Base-by-base conservation (phyloP, 2,797 vertebrate genomes). In the Avahi laniger region DNA sequence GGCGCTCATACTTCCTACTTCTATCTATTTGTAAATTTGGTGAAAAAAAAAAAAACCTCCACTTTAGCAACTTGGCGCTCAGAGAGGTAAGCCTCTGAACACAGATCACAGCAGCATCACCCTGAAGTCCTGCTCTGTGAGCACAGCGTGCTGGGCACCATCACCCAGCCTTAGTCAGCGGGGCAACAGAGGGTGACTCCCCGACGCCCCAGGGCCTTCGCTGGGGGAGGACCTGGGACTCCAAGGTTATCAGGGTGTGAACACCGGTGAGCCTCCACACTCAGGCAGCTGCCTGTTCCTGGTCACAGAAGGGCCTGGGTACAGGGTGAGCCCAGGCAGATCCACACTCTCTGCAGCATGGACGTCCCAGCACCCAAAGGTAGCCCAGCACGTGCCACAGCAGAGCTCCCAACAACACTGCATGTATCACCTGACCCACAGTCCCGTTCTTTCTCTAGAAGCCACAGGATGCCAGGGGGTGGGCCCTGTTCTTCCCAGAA, bases 331-430 rank as follows among this genome's bases (percentile, higher is more conserved):
- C 26, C 26, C 22, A 59, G 20, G 10, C 24, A 69, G 50, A 72
- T 11, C 41, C 70, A 8, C 9, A 2, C 3, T 2, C 9, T 18
- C 13, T 24, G 11, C 50, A 18, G n/a, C 65, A n/a, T 0, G 0
- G 18, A 35, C 0, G 4, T 15, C 80, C 46, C 11, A 4, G 11
- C 3, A 0, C 38, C 9, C 30, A 7, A 26, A 0, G 17, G 22
- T 57, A 0, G 8, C 30, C 3, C 69, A n/a, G 70, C 0, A 4
- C 13, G 3, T 3, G 6, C 67, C 28, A 70, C 2, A 4, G 24
- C 57, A 75, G 30, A 38, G 5, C 41, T 28, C 22, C 48, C 57
- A 57, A 14, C 52, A 72, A 24, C 9, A 12, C 65, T 8, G 22
- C 5, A 26, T 7, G n/a, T 6, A 5, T 7, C 8, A 18, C 48